A percentile compares a stretch with the other conserved stretches of the same genome.
These are phyloP conservation scores for Gymnocheta viridis DNA, from an alignment of 2,888 invertebrate species.

Conservation along the genomic window DNA sequence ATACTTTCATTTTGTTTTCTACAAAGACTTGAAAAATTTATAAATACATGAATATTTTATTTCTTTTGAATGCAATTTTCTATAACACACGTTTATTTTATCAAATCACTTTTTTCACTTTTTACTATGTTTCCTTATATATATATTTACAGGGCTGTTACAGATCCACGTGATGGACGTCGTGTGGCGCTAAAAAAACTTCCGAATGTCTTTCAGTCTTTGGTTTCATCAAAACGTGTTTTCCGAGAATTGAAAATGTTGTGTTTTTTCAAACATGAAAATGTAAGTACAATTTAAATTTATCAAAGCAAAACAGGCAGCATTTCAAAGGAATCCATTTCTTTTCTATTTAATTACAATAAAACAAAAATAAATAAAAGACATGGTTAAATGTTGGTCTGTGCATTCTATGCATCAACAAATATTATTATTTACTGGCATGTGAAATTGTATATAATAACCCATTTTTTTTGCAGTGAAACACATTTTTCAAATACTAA, in stretches of 20 bases:
- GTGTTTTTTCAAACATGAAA: slow-evolving; percentile 99
- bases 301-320: not conserved
- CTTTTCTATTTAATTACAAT: not conserved
- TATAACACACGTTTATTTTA: not conserved
- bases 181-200: slow-evolving; percentile 99
- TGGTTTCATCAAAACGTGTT: slow-evolving; percentile 99
- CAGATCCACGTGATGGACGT: slow-evolving; percentile 98
- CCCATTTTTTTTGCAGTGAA: not conserved
- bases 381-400: not conserved
- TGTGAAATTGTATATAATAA: not conserved
- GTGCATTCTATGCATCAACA: not conserved
- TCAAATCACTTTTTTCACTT: not conserved
- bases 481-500: slow-evolving; percentile 5
- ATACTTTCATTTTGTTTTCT: not conserved
- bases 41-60: not conserved
- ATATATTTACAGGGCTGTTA: slow-evolving; percentile 95
- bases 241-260: slow-evolving; percentile 99
- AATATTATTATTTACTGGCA: slow-evolving; percentile 18
- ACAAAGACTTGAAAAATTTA: not conserved
- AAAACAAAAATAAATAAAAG: not conserved
- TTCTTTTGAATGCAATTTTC: not conserved
- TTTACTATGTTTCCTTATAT: slow-evolving; percentile 6
- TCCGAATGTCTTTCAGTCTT: slow-evolving; percentile 99
- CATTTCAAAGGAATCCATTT: slow-evolving; percentile 2
- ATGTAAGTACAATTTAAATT: slow-evolving; percentile 88